Percentiles rank a stretch among this genome's conserved stretches.
phyloP scores from a whole-genome alignment of 2,113 vertebrate genomes.

The Varanus komodoensis region DNA sequence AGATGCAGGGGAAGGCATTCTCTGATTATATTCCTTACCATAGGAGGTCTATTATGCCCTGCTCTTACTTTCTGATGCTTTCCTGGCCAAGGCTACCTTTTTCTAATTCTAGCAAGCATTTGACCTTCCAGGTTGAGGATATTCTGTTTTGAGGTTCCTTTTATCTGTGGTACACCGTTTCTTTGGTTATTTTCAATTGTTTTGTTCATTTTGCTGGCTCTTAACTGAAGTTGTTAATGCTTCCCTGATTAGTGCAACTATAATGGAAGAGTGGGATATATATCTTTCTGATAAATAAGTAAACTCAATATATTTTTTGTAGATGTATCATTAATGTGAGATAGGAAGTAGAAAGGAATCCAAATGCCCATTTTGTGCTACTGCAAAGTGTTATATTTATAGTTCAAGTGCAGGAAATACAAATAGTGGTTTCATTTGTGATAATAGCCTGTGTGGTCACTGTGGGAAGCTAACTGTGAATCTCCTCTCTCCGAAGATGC shows the following conservation, averaged over 20 bases:
- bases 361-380: not conserved
- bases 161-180: not conserved
- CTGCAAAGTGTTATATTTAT: not conserved
- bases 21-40: not conserved
- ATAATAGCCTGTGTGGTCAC: not conserved
- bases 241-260: not conserved
- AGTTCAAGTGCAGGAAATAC: not conserved
- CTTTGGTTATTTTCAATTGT: not conserved
- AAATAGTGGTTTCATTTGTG: not conserved
- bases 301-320: not conserved
- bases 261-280: not conserved
- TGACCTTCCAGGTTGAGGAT: not conserved
- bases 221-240: not conserved
- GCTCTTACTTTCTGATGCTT: not conserved
- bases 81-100: too few species aligned
- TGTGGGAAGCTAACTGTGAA: fast-evolving
- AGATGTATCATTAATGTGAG: not conserved
- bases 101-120: not conserved
- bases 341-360: not conserved
- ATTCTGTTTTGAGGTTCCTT: not conserved
- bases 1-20: not conserved
- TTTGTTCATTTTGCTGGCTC: not conserved
- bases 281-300: constrained; percentile 8
- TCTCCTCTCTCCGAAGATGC: fast-evolving
- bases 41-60: not conserved